A percentile compares a stretch with the other conserved stretches of the same genome.
Evolutionary conservation across 2,797 vertebrate genomes (phyloP).

Genomic region (Microhierax caerulescens): DNA sequence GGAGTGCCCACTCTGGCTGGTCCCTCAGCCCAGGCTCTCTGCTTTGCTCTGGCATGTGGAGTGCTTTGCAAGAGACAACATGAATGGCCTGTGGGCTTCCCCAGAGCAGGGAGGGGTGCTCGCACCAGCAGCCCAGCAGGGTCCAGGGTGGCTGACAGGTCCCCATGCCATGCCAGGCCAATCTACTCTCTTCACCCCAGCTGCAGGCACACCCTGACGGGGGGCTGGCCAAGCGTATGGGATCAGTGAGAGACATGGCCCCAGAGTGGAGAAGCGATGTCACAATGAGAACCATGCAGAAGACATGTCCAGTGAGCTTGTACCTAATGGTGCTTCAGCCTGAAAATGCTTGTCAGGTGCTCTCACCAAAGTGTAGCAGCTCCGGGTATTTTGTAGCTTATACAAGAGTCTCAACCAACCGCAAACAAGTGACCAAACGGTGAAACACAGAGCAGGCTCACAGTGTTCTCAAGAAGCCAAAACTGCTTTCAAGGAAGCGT

Average conservation of each 20-base stretch:
- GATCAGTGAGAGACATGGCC: fast-evolving
- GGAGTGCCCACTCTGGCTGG: not conserved
- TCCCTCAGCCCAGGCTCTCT: not conserved
- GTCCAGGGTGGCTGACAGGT: not conserved
- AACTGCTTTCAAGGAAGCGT: not conserved
- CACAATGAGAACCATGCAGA: not conserved
- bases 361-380: not conserved
- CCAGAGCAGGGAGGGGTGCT: too few species aligned
- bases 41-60: not conserved
- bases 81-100: fast-evolving
- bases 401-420: not conserved
- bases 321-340: not conserved
- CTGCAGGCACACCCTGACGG: fast-evolving
- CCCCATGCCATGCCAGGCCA: not conserved
- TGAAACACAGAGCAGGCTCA: not conserved
- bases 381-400: not conserved
- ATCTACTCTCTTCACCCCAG: not conserved
- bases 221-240: not conserved
- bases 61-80: not conserved
- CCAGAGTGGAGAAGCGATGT: fast-evolving
- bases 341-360: not conserved
- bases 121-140: not conserved
- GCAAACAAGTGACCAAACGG: not conserved
- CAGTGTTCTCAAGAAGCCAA: not conserved
- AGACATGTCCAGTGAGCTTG: not conserved